Evolutionary conservation across 2,113 vertebrate genomes (phyloP).

Genomic region (Pollimyrus isidori): DNA sequence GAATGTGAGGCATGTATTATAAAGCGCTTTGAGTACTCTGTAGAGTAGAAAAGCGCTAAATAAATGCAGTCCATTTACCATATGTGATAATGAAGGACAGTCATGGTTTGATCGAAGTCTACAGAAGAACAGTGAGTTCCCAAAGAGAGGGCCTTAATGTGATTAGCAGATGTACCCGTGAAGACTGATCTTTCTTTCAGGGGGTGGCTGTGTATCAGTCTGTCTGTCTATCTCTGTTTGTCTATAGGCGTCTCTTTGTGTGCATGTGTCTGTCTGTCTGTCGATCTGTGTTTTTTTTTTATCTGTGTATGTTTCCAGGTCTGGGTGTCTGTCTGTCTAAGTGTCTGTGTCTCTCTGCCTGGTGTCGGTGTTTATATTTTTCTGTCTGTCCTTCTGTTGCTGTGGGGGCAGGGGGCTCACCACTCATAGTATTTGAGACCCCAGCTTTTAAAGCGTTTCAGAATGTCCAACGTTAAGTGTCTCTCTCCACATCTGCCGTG

Average conservation of each 20-base stretch:
- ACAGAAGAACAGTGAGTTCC: background rate
- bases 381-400: too few species aligned
- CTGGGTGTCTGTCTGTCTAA: background rate
- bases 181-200: conserved; percentile 4
- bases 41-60: too few species aligned
- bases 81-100: conserved; percentile 16
- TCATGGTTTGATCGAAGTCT: background rate
- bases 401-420: background rate
- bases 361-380: background rate
- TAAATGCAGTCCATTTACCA: background rate
- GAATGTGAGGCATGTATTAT: too few species aligned
- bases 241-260: too few species aligned
- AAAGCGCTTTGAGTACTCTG: too few species aligned
- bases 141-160: conserved; percentile 13
- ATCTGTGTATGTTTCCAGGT: too few species aligned
- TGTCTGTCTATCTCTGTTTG: too few species aligned
- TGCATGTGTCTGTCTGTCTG: too few species aligned
- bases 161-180: conserved; percentile 7
- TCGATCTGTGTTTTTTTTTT: too few species aligned
- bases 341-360: background rate
- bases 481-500: background rate
- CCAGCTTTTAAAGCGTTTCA: background rate
- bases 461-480: background rate
- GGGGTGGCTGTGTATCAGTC: too few species aligned
- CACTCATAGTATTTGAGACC: background rate